Evolutionary conservation across 2,888 invertebrate species (phyloP).

Genomic region (Drosophila hamatofila): DNA sequence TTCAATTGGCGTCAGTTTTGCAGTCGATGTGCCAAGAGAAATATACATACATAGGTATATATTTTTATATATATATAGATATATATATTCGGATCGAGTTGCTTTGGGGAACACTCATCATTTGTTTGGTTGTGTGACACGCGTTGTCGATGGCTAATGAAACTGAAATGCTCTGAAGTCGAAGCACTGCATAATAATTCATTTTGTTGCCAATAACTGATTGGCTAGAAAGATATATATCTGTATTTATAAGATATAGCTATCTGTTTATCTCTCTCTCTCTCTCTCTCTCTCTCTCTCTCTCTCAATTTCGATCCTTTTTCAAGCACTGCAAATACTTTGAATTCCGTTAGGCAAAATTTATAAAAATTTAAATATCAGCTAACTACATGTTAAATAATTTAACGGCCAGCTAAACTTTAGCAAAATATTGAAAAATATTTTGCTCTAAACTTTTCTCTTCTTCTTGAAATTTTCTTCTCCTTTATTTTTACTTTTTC

Average conservation of each 20-base stretch:
- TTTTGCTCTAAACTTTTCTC: not conserved
- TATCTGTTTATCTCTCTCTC: not conserved
- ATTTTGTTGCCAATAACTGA: constrained; percentile 20
- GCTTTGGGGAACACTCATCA: constrained; percentile 23
- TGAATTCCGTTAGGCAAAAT: not conserved
- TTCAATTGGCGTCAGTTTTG: constrained; percentile 12
- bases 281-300: not conserved
- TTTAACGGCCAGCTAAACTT: not conserved
- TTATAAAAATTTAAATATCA: not conserved
- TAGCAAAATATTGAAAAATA: not conserved
- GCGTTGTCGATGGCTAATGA: constrained; percentile 32
- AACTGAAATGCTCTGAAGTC: constrained; percentile 40
- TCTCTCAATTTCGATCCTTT: not conserved
- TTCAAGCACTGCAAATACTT: not conserved
- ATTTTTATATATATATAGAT: not conserved
- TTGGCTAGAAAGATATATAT: not conserved
- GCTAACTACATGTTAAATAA: not conserved
- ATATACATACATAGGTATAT: not conserved
- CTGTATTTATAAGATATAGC: not conserved
- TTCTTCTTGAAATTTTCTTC: not conserved
- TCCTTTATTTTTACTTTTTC: not conserved
- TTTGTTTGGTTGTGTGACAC: constrained; percentile 35
- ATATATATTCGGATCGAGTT: not conserved
- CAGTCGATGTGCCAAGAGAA: constrained; percentile 3
- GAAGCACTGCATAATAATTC: constrained; percentile 25